Evolutionary conservation across 2,888 invertebrate genomes (phyloP).

Genomic region (Sarcophaga rosellei): DNA sequence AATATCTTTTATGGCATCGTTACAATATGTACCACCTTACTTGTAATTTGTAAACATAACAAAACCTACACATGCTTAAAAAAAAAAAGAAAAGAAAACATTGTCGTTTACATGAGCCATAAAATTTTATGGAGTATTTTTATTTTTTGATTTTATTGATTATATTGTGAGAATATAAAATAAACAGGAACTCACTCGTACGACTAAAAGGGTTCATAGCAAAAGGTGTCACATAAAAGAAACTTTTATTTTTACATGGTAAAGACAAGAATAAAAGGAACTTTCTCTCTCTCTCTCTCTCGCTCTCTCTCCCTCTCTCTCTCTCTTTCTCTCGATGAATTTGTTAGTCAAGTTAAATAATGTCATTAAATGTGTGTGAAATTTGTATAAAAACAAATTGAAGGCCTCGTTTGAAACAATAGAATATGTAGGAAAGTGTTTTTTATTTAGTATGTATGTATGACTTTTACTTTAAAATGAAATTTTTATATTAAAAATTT

Average conservation of each 20-base stretch:
- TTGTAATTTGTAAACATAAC: background rate
- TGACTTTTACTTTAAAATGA: no score
- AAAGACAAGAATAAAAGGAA: no score
- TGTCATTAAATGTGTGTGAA: background rate
- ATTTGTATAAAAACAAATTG: no score
- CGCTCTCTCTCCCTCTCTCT: no score
- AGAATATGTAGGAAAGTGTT: no score
- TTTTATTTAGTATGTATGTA: no score
- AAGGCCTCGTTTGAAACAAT: no score
- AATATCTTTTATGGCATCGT: background rate
- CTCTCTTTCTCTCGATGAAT: background rate
- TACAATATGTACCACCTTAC: background rate
- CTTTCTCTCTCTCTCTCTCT: no score
- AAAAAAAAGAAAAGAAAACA: conserved; percentile 3
- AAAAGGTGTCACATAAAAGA: background rate
- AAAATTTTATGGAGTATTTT: conserved; percentile 70
- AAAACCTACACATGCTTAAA: conserved; percentile 7
- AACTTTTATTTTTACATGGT: background rate
- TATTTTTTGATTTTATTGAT: conserved; percentile 70
- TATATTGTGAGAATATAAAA: conserved; percentile 50
- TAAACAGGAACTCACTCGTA: conserved; percentile 11
- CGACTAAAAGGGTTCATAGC: conserved; percentile 3
- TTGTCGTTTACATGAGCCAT: conserved; percentile 70
- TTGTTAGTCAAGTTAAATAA: background rate
- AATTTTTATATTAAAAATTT: no score